Base-by-base conservation (phyloP, 2,888 invertebrate species). In the Perithous albicinctus region DNA sequence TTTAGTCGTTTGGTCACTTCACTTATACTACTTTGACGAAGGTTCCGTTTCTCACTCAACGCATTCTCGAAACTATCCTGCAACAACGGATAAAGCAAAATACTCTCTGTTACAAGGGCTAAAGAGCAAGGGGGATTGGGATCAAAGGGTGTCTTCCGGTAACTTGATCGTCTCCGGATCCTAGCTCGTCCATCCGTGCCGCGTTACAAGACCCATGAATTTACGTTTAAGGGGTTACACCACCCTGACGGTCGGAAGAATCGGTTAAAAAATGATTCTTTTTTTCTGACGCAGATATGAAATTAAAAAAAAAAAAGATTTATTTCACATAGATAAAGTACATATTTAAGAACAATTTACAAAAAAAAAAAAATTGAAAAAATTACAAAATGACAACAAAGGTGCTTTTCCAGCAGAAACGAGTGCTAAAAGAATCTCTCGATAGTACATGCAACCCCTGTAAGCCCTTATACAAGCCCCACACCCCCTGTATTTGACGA, bases 31-130 rank as follows among this genome's bases (percentile, higher is more conserved):
- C 46, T 18, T 48, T 51, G 75, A 72, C 35, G 46, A 70, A 51
- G 64, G 35, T 66, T 29, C n/a, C 56, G 10, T 4, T 15, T 46
- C 20, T 29, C 59, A 59, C 35, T 92, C 91, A 92, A 87, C 86
- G 89, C 92, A 91, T 91, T 88, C 86, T 89, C 88, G 89, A 88
- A 88, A 88, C 86, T 89, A 88, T 87, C 86, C 90, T 91, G 87
- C 38, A 91, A 88, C 86, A 88, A 43, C 69, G 46, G 46, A 72
- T 15, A 41, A 54, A 78, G 75, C n/a, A 70, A 75, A 63, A 51
- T n/a, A 54, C 51, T 38, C 51, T 38, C 23, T 46, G 67, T 85
- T 82, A 85, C 63, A 67, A 82, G 63, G 20, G 6, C 7, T 48
- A 23, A 38, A 64, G 29, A 67, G 64, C 63, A 41, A 38, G 48